Base-by-base conservation (phyloP, 2,888 invertebrate species). In the Volucella zonaria region DNA sequence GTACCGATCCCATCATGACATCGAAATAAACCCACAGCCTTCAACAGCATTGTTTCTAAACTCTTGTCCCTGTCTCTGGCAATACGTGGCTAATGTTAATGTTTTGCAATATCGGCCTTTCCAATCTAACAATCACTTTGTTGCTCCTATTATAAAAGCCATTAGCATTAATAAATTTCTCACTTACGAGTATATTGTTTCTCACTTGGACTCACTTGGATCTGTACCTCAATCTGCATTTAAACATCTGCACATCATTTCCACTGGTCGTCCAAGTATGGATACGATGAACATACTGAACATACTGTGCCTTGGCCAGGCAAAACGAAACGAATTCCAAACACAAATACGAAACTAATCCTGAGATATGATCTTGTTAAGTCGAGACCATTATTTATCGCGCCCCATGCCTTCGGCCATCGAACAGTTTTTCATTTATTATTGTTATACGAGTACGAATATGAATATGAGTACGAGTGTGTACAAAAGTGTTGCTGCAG, bases 321-420 rank as follows among this genome's bases (percentile, higher is more conserved):
- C 6, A 31, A 31, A 31, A 42, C 67, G 54, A 61, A 68, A 71
- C 59, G 76, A 77, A 73, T 81, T 76, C 81, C 81, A 81, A 85
- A 77, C 76, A 68, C 85, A 81, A 85, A 85, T 85, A 85, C 59
- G 67, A 81, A 81, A 56, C 81, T 85, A 85, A 85, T 85, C 85
- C 76, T 85, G 85, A 85, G 77, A 85, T 85, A 85, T 85, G 85
- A 85, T 77, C 85, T 85, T 81, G 85, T 85, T 85, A 85, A 85
- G 85, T 85, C 81, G 85, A 85, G 85, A 81, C 85, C 85, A 85
- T 85, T 85, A 85, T 85, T 85, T 85, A 85, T 85, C 85, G 76
- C 73, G 51, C 80, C 62, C 76, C 81, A 85, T 80, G 85, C 80
- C 85, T 77, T 77, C 68, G 85, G 85, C 81, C 85, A 85, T 77